Conservation (phyloP, 2,797 vertebrate species). For the Dermochelys coriacea region DNA sequence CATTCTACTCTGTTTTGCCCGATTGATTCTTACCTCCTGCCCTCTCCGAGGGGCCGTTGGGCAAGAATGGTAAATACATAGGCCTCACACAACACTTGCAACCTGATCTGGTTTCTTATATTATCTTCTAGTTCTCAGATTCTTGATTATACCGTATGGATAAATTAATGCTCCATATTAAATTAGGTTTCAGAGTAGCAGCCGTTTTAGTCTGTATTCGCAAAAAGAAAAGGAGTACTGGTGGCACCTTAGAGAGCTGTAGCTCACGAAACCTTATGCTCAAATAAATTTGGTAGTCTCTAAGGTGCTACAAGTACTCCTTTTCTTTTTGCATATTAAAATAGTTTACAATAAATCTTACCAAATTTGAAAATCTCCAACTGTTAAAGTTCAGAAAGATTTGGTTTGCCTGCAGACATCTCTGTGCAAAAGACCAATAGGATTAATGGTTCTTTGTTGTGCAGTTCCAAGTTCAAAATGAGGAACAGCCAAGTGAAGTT, state of each 20-base stretch:
- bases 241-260: too few relatives aligned
- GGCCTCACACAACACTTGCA: neutral
- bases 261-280: too few relatives aligned
- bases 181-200: too few relatives aligned
- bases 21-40: neutral
- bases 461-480: slow-evolving; percentile 58
- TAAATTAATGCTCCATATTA: slow-evolving; percentile 31
- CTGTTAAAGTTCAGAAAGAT: slow-evolving; percentile 44
- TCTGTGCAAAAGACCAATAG: slow-evolving; percentile 45
- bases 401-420: slow-evolving; percentile 58
- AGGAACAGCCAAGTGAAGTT: slow-evolving; percentile 16
- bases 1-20: neutral
- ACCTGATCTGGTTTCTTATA: neutral
- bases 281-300: too few relatives aligned
- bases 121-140: neutral
- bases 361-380: slow-evolving; percentile 52
- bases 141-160: slow-evolving; percentile 33
- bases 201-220: too few relatives aligned
- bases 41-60: neutral
- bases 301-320: too few relatives aligned
- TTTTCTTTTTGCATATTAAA: too few relatives aligned
- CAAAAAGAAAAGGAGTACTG: too few relatives aligned
- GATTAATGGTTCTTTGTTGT: slow-evolving; percentile 58
- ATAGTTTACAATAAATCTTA: neutral
- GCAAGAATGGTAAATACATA: neutral